These are phyloP conservation scores for Trichopria drosophilae DNA, from an alignment of 2,888 invertebrate species.

Conservation along the genomic window DNA sequence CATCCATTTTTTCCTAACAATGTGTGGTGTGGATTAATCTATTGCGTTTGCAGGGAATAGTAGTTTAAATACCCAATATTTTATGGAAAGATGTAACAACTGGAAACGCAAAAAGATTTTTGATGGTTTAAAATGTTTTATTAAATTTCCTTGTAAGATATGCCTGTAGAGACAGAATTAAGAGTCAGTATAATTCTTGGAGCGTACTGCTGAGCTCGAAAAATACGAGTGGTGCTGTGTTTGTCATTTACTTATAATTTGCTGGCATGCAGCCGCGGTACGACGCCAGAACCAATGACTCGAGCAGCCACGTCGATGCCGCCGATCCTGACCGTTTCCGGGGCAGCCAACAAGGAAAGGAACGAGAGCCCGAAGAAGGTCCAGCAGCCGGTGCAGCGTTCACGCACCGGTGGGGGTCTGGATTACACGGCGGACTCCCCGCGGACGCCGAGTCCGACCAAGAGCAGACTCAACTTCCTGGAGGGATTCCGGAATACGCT, in stretches of 20 bases:
- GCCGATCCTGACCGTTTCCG: constrained; percentile 43
- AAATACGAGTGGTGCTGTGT: constrained; percentile 47
- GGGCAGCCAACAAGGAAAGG: constrained; percentile 43
- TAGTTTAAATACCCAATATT: too few relatives aligned
- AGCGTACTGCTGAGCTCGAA: too few relatives aligned
- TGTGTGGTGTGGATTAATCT: too few relatives aligned
- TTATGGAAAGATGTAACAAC: too few relatives aligned
- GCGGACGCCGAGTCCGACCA: constrained; percentile 58
- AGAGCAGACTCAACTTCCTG: constrained; percentile 62
- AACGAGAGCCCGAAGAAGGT: constrained; percentile 38
- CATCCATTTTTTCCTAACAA: too few relatives aligned
- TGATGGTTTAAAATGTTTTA: too few relatives aligned
- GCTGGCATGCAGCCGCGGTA: constrained; percentile 53
- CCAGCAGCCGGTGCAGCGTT: constrained; percentile 44
- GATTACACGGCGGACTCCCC: constrained; percentile 37
- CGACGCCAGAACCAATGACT: constrained; percentile 46
- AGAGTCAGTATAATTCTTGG: too few relatives aligned
- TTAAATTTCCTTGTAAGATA: too few relatives aligned
- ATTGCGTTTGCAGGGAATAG: too few relatives aligned
- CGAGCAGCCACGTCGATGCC: constrained; percentile 45
- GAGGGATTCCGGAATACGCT: constrained; percentile 68
- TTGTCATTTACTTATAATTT: constrained; percentile 54
- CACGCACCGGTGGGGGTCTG: constrained; percentile 44
- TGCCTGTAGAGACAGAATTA: too few relatives aligned
- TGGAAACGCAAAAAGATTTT: too few relatives aligned